These are phyloP conservation scores for Melanocharis versteri DNA, from an alignment of 2,113 vertebrate species.

Conservation along the genomic window DNA sequence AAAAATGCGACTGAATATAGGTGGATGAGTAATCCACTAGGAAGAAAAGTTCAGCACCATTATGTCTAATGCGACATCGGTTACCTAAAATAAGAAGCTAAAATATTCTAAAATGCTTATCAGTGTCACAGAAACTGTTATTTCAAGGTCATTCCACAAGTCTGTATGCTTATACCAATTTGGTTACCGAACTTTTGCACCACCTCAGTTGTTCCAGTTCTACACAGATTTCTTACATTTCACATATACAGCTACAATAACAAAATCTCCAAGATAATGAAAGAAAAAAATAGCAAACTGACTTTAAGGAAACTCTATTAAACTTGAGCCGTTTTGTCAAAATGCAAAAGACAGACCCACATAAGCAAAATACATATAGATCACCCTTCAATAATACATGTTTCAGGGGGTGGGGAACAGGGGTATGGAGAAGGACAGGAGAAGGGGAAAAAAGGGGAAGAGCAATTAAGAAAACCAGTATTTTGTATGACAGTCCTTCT, in stretches of 20 bases:
- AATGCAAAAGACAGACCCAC: not conserved
- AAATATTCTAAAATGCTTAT: not conserved
- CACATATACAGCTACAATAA: not conserved
- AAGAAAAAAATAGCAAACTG: not conserved
- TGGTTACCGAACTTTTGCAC: not conserved
- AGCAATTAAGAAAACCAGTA: not conserved
- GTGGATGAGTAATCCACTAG: not conserved
- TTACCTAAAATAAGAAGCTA: not conserved
- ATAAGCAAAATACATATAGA: not conserved
- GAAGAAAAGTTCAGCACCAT: not conserved
- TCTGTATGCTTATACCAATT: not conserved
- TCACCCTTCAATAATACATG: not conserved
- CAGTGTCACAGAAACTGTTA: not conserved
- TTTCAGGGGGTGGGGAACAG: accelerated
- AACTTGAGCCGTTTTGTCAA: not conserved
- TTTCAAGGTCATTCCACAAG: not conserved
- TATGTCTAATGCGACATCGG: not conserved
- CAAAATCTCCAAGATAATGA: not conserved
- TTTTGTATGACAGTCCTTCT: not conserved
- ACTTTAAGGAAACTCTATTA: not conserved
- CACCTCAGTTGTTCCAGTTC: not conserved
- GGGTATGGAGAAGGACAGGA: accelerated
- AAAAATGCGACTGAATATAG: not conserved
- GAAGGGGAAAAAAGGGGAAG: not conserved
- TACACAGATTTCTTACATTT: not conserved